Evolutionary conservation across 1,140 invertebrate genomes (phyloP).

Genomic region (Caenorhabditis tropicalis): DNA sequence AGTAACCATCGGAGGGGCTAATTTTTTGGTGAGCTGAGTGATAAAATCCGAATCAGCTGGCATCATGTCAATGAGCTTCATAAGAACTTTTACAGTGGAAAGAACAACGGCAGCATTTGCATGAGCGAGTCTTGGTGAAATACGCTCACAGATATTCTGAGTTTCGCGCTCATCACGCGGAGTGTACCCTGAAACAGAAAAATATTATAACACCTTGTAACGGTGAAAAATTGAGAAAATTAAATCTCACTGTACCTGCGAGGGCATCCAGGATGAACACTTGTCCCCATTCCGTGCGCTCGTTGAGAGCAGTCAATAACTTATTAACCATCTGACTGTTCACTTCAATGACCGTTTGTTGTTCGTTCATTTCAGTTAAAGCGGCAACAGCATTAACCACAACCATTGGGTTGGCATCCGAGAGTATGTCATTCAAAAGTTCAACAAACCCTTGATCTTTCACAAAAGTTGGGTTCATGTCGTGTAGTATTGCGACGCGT

Average conservation of each 20-base stretch:
- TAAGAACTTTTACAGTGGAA: conserved; percentile 92
- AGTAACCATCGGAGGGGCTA: conserved; percentile 95
- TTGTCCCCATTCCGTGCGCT: conserved; percentile 85
- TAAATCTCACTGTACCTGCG: conserved; percentile 73
- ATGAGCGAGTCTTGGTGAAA: conserved; percentile 95
- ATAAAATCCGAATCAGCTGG: conserved; percentile 92
- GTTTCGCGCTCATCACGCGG: conserved; percentile 97
- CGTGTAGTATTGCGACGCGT: conserved; percentile 97
- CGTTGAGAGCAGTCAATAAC: conserved; percentile 94
- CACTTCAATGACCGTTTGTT: conserved; percentile 91
- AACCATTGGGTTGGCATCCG: conserved; percentile 99
- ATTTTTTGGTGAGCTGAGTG: conserved; percentile 89
- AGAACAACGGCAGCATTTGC: conserved; percentile 99
- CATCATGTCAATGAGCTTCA: conserved; percentile 98
- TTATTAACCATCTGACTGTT: conserved; percentile 98
- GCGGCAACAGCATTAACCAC: conserved; percentile 99
- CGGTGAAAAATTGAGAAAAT: neutral
- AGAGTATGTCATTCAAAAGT: conserved; percentile 92
- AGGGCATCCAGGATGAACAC: conserved; percentile 97
- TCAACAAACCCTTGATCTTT: conserved; percentile 97
- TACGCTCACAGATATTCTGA: conserved; percentile 97
- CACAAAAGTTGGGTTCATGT: conserved; percentile 95
- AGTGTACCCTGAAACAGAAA: conserved; percentile 83
- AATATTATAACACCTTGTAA: no score
- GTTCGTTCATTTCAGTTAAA: conserved; percentile 96